Evolutionary conservation across 2,113 vertebrate genomes (phyloP).

Genomic region (Oryzias javanicus): DNA sequence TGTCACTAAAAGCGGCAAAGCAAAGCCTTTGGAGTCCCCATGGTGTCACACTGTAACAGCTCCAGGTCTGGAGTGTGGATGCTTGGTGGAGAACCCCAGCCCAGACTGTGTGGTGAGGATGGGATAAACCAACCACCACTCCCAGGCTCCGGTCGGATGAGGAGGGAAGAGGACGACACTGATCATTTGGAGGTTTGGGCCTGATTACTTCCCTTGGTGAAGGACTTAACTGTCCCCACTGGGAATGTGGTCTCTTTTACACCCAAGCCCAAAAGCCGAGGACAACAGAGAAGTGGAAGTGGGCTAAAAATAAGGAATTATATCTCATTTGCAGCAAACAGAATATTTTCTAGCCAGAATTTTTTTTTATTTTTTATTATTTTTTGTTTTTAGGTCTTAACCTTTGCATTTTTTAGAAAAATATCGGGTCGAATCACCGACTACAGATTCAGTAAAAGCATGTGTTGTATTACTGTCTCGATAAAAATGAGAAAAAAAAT

Average conservation of each 20-base stretch:
- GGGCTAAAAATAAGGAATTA: slow-evolving; percentile 19
- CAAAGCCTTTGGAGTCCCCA: slow-evolving; percentile 51
- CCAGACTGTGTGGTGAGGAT: slow-evolving; percentile 56
- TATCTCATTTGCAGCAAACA: too few relatives aligned
- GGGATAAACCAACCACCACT: slow-evolving; percentile 57
- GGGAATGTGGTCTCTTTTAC: slow-evolving; percentile 57
- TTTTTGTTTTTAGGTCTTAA: too few relatives aligned
- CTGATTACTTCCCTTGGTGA: slow-evolving; percentile 57
- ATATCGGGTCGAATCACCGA: too few relatives aligned
- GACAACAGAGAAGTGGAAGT: slow-evolving; percentile 33
- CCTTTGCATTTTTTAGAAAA: too few relatives aligned
- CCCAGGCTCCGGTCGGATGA: slow-evolving; percentile 55
- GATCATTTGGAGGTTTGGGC: slow-evolving; percentile 67
- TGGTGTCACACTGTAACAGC: slow-evolving; percentile 58
- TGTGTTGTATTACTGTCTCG: too few relatives aligned
- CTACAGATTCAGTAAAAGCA: too few relatives aligned
- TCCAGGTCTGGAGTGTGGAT: slow-evolving; percentile 49
- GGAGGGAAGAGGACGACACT: slow-evolving; percentile 55
- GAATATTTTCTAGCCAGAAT: too few relatives aligned
- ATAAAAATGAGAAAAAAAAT: too few relatives aligned
- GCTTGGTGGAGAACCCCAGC: slow-evolving; percentile 52
- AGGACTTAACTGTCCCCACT: slow-evolving; percentile 50
- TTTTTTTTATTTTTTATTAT: too few relatives aligned
- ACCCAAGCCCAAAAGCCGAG: slow-evolving; percentile 42
- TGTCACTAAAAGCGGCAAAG: slow-evolving; percentile 36